These are phyloP conservation scores for Platycheirus albimanus DNA, from an alignment of 2,888 invertebrate genomes.

Conservation along the genomic window DNA sequence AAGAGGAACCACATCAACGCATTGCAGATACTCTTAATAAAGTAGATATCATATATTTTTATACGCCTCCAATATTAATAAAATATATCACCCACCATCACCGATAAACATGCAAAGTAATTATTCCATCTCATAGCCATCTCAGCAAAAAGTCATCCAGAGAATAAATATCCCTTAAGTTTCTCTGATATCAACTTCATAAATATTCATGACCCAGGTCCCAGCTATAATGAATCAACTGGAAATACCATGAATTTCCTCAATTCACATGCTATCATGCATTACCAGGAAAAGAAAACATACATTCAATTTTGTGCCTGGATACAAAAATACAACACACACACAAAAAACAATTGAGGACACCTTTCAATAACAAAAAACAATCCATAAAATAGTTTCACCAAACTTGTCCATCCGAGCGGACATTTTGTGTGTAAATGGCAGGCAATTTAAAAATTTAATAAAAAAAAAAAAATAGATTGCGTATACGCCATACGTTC, in stretches of 20 bases:
- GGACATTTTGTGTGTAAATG: slow-evolving; percentile 9
- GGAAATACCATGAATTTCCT: slow-evolving; percentile 3
- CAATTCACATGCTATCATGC: background rate
- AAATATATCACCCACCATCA: too few species aligned
- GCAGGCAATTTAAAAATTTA: background rate
- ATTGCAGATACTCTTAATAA: too few species aligned
- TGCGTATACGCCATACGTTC: slow-evolving; percentile 21
- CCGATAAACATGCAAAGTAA: slow-evolving; percentile 8
- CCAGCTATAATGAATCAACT: slow-evolving; percentile 22
- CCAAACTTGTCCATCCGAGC: background rate
- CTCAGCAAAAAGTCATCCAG: too few species aligned
- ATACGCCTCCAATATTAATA: too few species aligned
- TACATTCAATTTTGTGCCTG: background rate
- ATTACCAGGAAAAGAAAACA: background rate
- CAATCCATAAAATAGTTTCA: background rate
- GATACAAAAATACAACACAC: background rate
- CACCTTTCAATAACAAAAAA: background rate
- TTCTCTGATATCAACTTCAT: slow-evolving; percentile 18
- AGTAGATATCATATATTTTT: too few species aligned
- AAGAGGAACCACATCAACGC: too few species aligned
- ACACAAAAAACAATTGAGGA: background rate
- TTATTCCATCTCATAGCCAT: background rate
- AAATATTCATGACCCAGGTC: slow-evolving; percentile 37
- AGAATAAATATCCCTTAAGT: too few species aligned
- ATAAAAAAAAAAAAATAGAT: background rate